These are phyloP conservation scores for Xanthostigma xanthostigma DNA, from an alignment of 2,888 invertebrate genomes.

Conservation along the genomic window DNA sequence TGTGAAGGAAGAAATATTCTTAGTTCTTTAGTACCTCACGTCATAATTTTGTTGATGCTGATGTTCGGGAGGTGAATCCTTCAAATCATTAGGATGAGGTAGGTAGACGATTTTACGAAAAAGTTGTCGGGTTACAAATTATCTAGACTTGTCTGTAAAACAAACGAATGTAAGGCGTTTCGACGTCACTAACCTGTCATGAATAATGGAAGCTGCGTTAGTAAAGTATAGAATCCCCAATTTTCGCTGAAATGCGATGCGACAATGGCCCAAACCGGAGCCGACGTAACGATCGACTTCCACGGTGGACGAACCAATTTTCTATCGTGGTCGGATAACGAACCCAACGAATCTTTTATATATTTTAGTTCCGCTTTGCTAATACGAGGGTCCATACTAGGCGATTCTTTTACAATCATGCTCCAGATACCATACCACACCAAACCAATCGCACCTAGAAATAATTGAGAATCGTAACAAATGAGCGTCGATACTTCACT, in stretches of 20 bases:
- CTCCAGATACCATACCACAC: conserved; percentile 61
- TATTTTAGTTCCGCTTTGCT: conserved; percentile 57
- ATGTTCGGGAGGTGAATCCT: no score
- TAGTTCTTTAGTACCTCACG: no score
- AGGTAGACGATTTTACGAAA: no score
- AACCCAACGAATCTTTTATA: conserved; percentile 45
- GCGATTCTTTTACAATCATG: conserved; percentile 53
- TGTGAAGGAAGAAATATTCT: no score
- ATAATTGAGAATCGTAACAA: not conserved
- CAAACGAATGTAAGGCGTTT: no score
- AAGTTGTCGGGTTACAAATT: no score
- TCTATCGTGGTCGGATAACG: conserved; percentile 28
- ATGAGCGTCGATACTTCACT: no score
- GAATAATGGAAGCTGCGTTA: conserved; percentile 71
- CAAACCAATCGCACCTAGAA: conserved; percentile 45
- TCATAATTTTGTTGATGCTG: no score
- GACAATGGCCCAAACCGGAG: conserved; percentile 71
- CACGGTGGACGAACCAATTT: conserved; percentile 51
- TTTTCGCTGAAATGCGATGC: conserved; percentile 77
- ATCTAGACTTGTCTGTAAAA: no score
- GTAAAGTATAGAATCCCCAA: conserved; percentile 79
- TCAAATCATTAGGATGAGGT: no score
- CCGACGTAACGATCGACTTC: conserved; percentile 57
- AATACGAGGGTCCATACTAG: conserved; percentile 59
- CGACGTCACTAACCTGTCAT: conserved; percentile 45